phyloP scores from a whole-genome alignment of 2,888 invertebrate species.

The Lycophotia porphyrea region DNA sequence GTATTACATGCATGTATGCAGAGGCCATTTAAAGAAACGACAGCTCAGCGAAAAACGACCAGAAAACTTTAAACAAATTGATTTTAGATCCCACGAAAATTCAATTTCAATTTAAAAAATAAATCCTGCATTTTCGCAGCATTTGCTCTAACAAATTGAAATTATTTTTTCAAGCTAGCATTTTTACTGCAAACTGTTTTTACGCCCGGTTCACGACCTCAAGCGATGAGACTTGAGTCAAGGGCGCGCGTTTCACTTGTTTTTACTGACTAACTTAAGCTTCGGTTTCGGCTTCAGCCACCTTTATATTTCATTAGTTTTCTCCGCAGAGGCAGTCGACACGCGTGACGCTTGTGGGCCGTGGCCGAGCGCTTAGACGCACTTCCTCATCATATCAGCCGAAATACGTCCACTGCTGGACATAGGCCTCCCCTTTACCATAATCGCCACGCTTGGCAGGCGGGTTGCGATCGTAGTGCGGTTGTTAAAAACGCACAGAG shows the following conservation, averaged over 20 bases:
- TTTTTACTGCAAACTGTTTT: constrained; percentile 19
- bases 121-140: constrained; percentile 8
- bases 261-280: background rate
- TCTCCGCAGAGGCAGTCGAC: background rate
- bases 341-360: too few species aligned
- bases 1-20: constrained; percentile 8
- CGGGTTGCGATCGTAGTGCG: too few species aligned
- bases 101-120: constrained; percentile 25
- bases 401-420: too few species aligned
- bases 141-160: constrained; percentile 12
- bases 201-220: background rate
- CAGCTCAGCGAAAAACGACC: background rate
- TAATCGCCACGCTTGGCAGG: too few species aligned
- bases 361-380: background rate
- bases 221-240: background rate
- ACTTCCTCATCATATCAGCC: too few species aligned
- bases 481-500: too few species aligned
- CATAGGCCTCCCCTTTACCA: too few species aligned
- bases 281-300: too few species aligned
- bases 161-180: constrained; percentile 26
- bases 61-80: constrained; percentile 29
- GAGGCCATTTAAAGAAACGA: background rate
- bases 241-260: background rate
- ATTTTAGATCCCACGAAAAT: constrained; percentile 21
- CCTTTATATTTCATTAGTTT: background rate